Base-by-base conservation (phyloP, 2,888 invertebrate species). In the Eudasyphora cyanicolor region DNA sequence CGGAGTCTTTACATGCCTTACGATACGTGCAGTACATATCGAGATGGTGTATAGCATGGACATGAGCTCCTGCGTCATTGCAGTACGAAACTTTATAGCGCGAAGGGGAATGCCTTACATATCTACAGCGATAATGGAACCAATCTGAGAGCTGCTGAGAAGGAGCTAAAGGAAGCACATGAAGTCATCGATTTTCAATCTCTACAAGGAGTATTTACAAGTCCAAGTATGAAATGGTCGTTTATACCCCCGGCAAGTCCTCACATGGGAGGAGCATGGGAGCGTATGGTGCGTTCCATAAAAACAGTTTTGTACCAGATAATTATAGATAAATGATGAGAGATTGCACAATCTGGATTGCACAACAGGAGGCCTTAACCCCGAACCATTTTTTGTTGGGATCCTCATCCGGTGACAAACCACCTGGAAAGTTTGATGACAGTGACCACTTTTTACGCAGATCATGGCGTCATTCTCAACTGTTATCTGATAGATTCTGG, bases 341-440 rank as follows among this genome's bases (percentile, higher is more conserved):
- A 79, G 42, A 42, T 10, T 70, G 12, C 32, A 70, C 38, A 76
- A 62, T 24, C 10, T 82, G 27, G 14, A 69, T 84, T 0, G 70
- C 81, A 1, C 87, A 88, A 12, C 81, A 86, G n/a, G 88, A 89
- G 69, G 86, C 87, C 0, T 74, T 89, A 7, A 89, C 89, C 0
- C 89, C 88, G 0, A 89, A 90, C 38, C 88, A 89, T 82, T 88
- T 89, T 60, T 74, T 89, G 57, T 77, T 88, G 12, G 87, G 86
- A 0, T 38, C 74, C 14, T 42, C 67, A 2, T 21, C 24, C 17
- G 57, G 57, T 24, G 24, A 21, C 24, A 57, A 57, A 29, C 74
- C 79, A 8, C 84, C 83, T 32, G 88, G 86, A 12, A 76, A 79
- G 7, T 87, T 85, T 14, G 79, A 83, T 5, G 38, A 64, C 10